These are phyloP conservation scores for Ecdyonurus torrentis DNA, from an alignment of 2,888 invertebrate species.

Conservation along the genomic window DNA sequence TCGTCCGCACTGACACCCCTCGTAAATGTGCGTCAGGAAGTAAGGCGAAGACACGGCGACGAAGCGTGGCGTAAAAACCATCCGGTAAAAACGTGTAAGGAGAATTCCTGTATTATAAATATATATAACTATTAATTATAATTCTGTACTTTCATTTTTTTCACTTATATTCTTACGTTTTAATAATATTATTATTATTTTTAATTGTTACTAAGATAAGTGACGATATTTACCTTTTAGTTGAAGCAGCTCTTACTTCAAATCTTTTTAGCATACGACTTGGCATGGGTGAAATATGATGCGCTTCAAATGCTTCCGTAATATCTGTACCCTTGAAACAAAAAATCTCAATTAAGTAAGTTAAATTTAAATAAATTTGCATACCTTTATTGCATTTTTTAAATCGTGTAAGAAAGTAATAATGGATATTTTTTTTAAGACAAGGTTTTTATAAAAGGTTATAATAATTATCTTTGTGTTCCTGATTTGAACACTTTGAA, in stretches of 20 bases:
- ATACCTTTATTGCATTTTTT: too few relatives aligned
- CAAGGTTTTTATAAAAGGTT: background rate
- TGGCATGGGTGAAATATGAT: slow-evolving; percentile 43
- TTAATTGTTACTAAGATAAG: too few relatives aligned
- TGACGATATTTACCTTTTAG: background rate
- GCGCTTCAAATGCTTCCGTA: slow-evolving; percentile 60
- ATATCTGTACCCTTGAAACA: slow-evolving; percentile 69
- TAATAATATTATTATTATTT: too few relatives aligned
- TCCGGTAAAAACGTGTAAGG: slow-evolving; percentile 55
- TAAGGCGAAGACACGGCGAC: slow-evolving; percentile 20
- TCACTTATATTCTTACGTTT: too few relatives aligned
- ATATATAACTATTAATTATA: too few relatives aligned
- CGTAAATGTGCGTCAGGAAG: background rate
- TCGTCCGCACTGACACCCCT: background rate
- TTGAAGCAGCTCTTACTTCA: slow-evolving; percentile 40
- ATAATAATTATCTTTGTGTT: background rate
- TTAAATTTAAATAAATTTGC: too few relatives aligned
- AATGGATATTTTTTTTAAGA: too few relatives aligned
- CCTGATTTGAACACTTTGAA: background rate
- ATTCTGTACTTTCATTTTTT: too few relatives aligned
- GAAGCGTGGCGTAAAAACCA: slow-evolving; percentile 57
- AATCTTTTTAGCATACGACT: slow-evolving; percentile 44
- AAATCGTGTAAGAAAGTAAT: too few relatives aligned
- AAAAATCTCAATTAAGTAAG: too few relatives aligned
- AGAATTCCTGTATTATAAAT: slow-evolving; percentile 49